Percentiles rank a stretch among this genome's conserved stretches.
Evolutionary conservation across 2,113 vertebrate genomes (phyloP).

Genomic region (Ptilonorhynchus violaceus): DNA sequence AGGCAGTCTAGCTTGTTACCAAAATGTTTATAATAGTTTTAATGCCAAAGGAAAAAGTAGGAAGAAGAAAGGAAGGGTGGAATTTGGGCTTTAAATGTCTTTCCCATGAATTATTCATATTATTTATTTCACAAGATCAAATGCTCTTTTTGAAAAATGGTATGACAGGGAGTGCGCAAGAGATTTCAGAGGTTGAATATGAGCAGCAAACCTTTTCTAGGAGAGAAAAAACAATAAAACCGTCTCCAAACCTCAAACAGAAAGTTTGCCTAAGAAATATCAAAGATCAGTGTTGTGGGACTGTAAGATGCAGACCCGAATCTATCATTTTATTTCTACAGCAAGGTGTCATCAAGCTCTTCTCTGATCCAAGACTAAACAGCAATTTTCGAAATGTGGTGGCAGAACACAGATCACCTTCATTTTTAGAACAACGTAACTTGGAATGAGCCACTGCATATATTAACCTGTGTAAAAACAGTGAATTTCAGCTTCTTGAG

Average conservation of each 20-base stretch:
- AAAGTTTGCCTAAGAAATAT: conserved; percentile 20
- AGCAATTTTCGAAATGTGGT: neutral
- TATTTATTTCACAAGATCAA: conserved; percentile 41
- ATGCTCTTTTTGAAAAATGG: neutral
- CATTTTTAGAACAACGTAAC: neutral
- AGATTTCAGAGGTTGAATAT: neutral
- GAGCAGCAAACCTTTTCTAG: neutral
- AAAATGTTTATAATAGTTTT: neutral
- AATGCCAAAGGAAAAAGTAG: neutral
- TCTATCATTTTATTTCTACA: conserved; percentile 14
- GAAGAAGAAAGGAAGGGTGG: neutral
- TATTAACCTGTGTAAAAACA: neutral
- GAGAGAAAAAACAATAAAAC: conserved; percentile 16
- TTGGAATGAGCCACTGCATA: neutral
- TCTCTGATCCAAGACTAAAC: conserved; percentile 8
- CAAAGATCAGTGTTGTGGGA: neutral
- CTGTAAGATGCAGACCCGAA: neutral
- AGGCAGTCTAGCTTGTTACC: neutral
- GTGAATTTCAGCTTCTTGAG: neutral
- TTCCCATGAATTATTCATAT: conserved; percentile 27
- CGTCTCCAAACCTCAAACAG: neutral
- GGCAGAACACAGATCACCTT: neutral
- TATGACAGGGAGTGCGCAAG: neutral
- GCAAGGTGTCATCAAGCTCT: neutral
- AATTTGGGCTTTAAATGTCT: conserved; percentile 12